Base-by-base conservation (phyloP, 2,113 vertebrate species). In the Brachypteracias leptosomus region DNA sequence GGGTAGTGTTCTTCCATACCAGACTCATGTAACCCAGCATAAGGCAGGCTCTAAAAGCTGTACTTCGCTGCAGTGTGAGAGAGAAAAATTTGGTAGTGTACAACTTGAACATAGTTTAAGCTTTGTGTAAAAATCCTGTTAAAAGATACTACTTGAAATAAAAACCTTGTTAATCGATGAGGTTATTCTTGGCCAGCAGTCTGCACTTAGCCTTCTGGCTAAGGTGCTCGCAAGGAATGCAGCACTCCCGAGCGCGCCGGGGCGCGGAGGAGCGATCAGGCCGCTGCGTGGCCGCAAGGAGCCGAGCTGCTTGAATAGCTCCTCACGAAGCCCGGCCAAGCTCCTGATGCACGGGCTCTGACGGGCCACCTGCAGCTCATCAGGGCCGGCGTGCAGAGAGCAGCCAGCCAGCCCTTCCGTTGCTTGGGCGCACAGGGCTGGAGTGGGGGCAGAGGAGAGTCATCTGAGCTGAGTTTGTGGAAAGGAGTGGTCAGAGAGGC, bases 201-300 rank as follows among this genome's bases (percentile, higher is more conserved):
- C 10, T 0, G 10, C 54, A 20, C 47, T 11, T 3, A 58, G 89
- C 66, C 89, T 83, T 78, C 86, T 95, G 92, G 81, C 88, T 87
- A 68, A 96, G 93, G 91, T 95, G 96, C 78, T 80, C 36, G 88
- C n/a, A 8, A 87, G 71, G 85, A 91, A 66, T 90, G 85, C 62
- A 44, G 44, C 62, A 52, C 77, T 93, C 94, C 80, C 84, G 0
- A 40, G 14, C 2, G 74, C 35, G 2, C 21, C 20, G 58, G 51
- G 46, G 72, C 77, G 78, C 8, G 33, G 95, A 85, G 78, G 66
- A 17, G 79, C 18, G 82, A 86, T 85, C 75, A 67, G 88, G 76
- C 82, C 6, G 19, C 85, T 8, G 9, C 72, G 15, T 0, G 40
- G 29, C 77, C 78, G 78, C 4, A 3, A 63, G 85, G 73, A 88